Base-by-base conservation (phyloP, 2,888 invertebrate genomes). In the Tetanocera ferruginea region DNA sequence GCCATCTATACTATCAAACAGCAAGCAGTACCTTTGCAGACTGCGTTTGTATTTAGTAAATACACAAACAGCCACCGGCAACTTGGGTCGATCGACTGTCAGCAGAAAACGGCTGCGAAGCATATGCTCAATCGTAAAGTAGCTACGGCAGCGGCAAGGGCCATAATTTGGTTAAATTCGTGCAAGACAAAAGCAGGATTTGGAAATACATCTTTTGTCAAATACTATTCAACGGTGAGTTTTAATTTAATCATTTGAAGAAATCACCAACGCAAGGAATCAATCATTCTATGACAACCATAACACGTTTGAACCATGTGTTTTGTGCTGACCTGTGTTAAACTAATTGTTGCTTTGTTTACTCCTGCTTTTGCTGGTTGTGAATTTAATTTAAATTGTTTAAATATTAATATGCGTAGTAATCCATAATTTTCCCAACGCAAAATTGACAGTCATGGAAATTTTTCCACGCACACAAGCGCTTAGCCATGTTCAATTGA, bases 171-270 rank as follows among this genome's bases (percentile, higher is more conserved):
- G 9, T 73, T 73, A 51, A 28, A 51, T 43, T 34, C 43, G 23
- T 43, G 11, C 23, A 43, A 31, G 0, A 14, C 11, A 19, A 55
- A 3, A 5, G 49, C 17, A 73, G 37, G 4, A 9, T 49, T 74
- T 74, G 28, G 55, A 34, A 43, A n/a, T n/a, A 5, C 37, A 37
- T 49, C 49, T 49, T 25, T 28, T n/a, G 31, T 31, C 17, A 64
- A 19, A 11, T 14, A 57, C 0, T 78, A 76, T 75, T 76, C 76
- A 60, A 79, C 79, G 67, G 81, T 81, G 76, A 80, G 81, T 79
- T 34, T 43, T 25, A 9, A 37, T 49, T 60, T 49, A 43, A 11
- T 72, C 19, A 37, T 66, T 66, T n/a, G n/a, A n/a, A n/a, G n/a
- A n/a, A n/a, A n/a, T n/a, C n/a, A n/a, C n/a, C n/a, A n/a, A n/a